phyloP scores from a whole-genome alignment of 2,888 invertebrate genomes.

The Caenorhabditis afra region DNA sequence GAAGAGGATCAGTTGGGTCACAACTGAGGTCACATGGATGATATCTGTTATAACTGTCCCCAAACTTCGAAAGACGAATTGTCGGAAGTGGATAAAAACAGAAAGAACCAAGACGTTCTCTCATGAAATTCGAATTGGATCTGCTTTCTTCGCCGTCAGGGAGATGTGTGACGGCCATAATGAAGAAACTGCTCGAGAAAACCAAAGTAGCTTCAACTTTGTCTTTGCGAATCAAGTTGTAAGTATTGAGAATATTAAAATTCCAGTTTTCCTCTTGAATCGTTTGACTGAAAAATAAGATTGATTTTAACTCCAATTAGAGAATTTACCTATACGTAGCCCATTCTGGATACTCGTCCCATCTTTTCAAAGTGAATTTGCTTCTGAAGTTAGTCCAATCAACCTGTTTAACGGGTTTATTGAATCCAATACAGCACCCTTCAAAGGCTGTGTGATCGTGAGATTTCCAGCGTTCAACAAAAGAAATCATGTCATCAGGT shows the following conservation, averaged over 20 bases:
- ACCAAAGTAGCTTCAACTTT: background rate
- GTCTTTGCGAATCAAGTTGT: background rate
- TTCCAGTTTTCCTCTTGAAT: constrained; percentile 12
- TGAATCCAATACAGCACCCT: constrained; percentile 9
- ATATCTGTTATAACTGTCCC: background rate
- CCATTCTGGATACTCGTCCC: constrained; percentile 5
- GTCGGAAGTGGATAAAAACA: background rate
- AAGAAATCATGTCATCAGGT: constrained; percentile 1
- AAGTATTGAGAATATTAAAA: constrained; percentile 1
- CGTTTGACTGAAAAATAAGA: background rate
- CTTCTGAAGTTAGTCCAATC: background rate
- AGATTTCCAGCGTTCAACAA: background rate
- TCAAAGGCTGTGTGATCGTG: background rate
- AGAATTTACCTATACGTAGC: background rate
- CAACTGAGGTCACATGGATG: background rate
- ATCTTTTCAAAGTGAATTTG: background rate
- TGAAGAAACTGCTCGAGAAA: background rate
- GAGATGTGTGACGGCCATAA: constrained; percentile 5
- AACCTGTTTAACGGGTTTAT: background rate
- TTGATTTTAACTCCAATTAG: background rate
- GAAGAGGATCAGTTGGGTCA: background rate
- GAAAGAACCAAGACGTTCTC: background rate
- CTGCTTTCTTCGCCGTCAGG: background rate
- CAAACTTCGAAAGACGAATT: background rate
- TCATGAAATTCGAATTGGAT: constrained; percentile 2